Evolutionary conservation across 2,888 invertebrate species (phyloP).

Genomic region (Agelastica alni): DNA sequence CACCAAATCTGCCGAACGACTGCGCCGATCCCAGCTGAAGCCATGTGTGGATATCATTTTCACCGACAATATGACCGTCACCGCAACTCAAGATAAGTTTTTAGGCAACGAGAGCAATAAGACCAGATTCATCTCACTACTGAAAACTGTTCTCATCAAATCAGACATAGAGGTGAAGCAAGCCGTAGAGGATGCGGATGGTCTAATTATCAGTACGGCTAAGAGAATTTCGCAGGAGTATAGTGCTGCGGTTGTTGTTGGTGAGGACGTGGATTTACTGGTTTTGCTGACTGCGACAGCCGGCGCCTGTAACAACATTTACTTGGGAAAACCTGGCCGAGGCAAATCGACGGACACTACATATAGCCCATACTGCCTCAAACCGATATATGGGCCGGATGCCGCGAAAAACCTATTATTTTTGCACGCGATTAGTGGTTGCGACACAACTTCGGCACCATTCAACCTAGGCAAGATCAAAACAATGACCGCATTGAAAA

Average conservation of each 20-base stretch:
- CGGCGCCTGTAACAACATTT: background rate
- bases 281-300: background rate
- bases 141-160: background rate
- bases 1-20: too few species aligned
- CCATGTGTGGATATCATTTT: background rate
- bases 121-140: background rate
- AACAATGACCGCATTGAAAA: background rate
- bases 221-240: background rate
- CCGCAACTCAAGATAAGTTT: constrained; percentile 3
- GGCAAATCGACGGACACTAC: background rate
- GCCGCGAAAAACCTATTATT: too few species aligned
- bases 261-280: background rate
- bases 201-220: background rate
- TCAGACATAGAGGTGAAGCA: constrained; percentile 1
- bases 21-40: background rate
- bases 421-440: background rate
- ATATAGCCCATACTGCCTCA: background rate
- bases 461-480: background rate
- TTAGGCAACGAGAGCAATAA: background rate
- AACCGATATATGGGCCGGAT: background rate
- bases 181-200: constrained; percentile 6
- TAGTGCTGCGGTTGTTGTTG: background rate
- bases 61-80: constrained; percentile 1
- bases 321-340: background rate
- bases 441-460: background rate